Evolutionary conservation across 2,113 vertebrate genomes (phyloP), one percentile per base, ranked within the genome.

Genomic region (Rostratula benghalensis): DNA sequence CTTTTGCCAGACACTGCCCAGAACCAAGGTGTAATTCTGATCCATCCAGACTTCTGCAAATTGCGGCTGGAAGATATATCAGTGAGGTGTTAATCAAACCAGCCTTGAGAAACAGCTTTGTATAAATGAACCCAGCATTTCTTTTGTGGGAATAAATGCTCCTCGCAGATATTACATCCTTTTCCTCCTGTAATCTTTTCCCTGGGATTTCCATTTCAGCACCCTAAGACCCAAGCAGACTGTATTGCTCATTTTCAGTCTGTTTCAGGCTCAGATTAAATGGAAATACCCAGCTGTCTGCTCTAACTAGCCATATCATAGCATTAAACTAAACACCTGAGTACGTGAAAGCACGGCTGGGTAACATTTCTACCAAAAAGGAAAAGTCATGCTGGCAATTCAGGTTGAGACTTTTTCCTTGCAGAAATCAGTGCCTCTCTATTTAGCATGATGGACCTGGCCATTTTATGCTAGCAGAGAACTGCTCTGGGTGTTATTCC

Each of bases 1-100:
- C 63, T 90, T 90, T 31, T 91, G 70, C 95, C 93, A 95, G 95
- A 96, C 79, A 61, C 90, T 96, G 89, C 89, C 94, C 70, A 86
- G 70, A 95, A 83, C 41, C 71, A 93, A 92, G 82, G 92, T 96
- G 75, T 97, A 90, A 96, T 79, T 94, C 48, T 48, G 80, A 92
- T 97, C 89, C 79, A 85, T 93, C 90, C 41, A 54, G 73, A 43
- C 82, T 80, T 88, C 69, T 90, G 63, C 33, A 57, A 87, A 95
- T 48, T 19, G 11, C 13, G 7, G 33, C 83, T 98, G 88, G 95
- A 97, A 98, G 96, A 91, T 61, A 69, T 53, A 83, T 96, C 89
- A 87, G 46, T 33, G 56, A 92, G 65, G 83, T 94, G 90, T 96
- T 95, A 92, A 87, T 69, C 14, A 0, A 39, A 81, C 5, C n/a